Percentiles rank a stretch among this genome's conserved stretches.
These are phyloP conservation scores for Hypsopygia costalis DNA, from an alignment of 2,888 invertebrate genomes.

Conservation along the genomic window DNA sequence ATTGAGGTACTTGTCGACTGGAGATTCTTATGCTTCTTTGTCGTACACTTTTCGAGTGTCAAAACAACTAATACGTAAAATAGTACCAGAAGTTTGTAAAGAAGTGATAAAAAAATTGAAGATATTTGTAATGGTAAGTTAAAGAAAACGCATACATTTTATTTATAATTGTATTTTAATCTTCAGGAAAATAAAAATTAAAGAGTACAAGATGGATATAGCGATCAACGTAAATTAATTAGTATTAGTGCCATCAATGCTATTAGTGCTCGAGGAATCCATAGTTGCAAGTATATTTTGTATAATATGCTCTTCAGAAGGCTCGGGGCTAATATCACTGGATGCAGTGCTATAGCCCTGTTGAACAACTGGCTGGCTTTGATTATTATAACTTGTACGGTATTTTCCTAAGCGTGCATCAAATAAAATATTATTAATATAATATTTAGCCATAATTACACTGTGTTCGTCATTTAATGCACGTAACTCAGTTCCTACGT, in stretches of 20 bases:
- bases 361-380: constrained; percentile 12
- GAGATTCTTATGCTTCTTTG: constrained; percentile 22
- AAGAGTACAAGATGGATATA: too few relatives aligned
- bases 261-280: too few relatives aligned
- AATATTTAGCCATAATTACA: constrained; percentile 19
- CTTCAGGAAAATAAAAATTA: too few relatives aligned
- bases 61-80: constrained; percentile 19
- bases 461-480: constrained; percentile 19
- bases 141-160: not conserved
- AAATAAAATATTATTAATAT: constrained; percentile 21
- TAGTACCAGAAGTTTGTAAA: constrained; percentile 24
- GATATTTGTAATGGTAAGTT: constrained; percentile 16
- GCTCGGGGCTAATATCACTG: constrained; percentile 12
- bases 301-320: too few relatives aligned
- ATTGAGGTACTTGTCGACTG: constrained; percentile 21
- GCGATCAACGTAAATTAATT: too few relatives aligned
- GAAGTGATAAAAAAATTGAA: constrained; percentile 20
- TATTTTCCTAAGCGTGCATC: constrained; percentile 21
- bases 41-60: constrained; percentile 25
- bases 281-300: too few relatives aligned
- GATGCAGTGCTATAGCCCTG: constrained; percentile 16
- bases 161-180: not conserved
- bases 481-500: constrained; percentile 21
- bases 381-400: constrained; percentile 14
- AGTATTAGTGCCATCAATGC: too few relatives aligned